Evolutionary conservation across 2,797 vertebrate genomes (phyloP).

Genomic region (Ibycter americanus): DNA sequence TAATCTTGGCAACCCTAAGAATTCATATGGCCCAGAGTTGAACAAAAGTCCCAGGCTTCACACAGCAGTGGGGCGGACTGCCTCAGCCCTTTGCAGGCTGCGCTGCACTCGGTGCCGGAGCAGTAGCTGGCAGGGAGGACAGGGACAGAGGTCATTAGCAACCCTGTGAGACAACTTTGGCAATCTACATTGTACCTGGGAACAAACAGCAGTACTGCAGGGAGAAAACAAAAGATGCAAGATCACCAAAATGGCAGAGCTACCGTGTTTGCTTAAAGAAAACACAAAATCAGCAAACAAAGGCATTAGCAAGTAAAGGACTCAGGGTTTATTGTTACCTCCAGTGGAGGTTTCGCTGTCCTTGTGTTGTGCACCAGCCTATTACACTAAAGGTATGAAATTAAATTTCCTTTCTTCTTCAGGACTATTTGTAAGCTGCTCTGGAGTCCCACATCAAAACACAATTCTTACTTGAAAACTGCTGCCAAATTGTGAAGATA

Average conservation of each 20-base stretch:
- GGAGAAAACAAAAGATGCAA: background rate
- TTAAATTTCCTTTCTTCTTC: background rate
- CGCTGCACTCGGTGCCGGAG: accelerated
- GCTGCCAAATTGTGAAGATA: background rate
- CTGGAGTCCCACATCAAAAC: background rate
- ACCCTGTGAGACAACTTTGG: background rate
- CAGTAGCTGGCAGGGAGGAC: background rate
- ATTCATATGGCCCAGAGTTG: background rate
- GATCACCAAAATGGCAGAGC: background rate
- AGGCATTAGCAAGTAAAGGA: background rate
- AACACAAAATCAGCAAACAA: background rate
- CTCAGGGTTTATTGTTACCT: background rate
- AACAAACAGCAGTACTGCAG: background rate
- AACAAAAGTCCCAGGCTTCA: background rate
- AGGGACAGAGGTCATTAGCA: background rate
- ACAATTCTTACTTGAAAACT: background rate
- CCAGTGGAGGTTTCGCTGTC: background rate
- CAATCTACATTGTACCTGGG: background rate
- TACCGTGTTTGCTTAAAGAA: background rate
- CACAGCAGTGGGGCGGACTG: accelerated
- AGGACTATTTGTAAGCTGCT: background rate
- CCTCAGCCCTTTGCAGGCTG: background rate
- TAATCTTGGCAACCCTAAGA: background rate
- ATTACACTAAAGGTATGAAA: background rate
- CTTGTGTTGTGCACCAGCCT: background rate